Percentiles rank a stretch among this genome's conserved stretches.
Conservation (phyloP, 2,888 invertebrate genomes). For the Bombyx huttoni region DNA sequence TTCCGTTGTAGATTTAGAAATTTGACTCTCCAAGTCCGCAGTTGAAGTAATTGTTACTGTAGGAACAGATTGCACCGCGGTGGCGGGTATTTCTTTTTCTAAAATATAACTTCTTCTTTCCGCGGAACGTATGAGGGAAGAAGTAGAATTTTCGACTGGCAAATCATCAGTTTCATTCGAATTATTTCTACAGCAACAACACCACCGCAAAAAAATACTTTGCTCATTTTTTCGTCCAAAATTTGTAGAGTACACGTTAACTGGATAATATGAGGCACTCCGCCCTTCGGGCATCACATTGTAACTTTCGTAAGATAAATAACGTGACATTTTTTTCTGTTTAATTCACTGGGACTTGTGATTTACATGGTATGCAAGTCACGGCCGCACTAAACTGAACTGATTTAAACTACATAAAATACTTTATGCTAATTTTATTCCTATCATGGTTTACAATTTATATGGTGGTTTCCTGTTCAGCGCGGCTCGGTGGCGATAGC, state of each 20-base stretch:
- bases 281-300: conserved; percentile 14
- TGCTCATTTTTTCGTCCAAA: conserved; percentile 17
- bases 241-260: conserved; percentile 38
- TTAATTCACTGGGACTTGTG: not conserved
- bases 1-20: conserved; percentile 37
- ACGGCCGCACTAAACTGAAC: conserved; percentile 28
- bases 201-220: conserved; percentile 23
- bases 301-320: conserved; percentile 31
- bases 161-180: conserved; percentile 22
- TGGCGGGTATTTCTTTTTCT: conserved; percentile 18
- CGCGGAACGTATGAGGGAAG: conserved; percentile 37
- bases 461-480: conserved; percentile 55
- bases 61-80: conserved; percentile 11
- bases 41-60: conserved; percentile 15
- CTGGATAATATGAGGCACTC: conserved; percentile 28
- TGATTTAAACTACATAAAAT: conserved; percentile 8
- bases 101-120: conserved; percentile 40
- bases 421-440: conserved; percentile 34
- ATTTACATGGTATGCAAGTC: conserved; percentile 13
- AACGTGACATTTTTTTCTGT: not conserved
- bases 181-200: conserved; percentile 33
- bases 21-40: conserved; percentile 27
- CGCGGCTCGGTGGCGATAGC: conserved; percentile 26
- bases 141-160: conserved; percentile 31
- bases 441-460: conserved; percentile 49